Percentiles rank a stretch among this genome's conserved stretches.
These are phyloP conservation scores for Holocentrus rufus DNA, from an alignment of 2,797 vertebrate species.

Conservation along the genomic window DNA sequence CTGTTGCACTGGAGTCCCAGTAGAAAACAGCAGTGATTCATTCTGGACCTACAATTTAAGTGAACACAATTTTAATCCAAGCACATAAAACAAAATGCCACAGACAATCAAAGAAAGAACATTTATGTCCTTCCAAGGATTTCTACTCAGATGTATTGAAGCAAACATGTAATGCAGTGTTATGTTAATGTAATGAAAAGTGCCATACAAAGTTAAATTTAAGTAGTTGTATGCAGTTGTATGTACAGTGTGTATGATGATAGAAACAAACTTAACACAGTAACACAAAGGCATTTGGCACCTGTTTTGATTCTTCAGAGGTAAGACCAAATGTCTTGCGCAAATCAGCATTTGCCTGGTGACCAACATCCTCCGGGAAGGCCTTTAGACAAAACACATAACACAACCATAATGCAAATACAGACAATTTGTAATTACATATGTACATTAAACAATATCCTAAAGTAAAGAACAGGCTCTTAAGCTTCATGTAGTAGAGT, in stretches of 20 bases:
- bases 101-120: not conserved
- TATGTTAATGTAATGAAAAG: not conserved
- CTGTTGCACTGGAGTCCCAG: constrained; percentile 1
- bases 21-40: constrained; percentile 15
- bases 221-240: too few relatives aligned
- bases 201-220: too few relatives aligned
- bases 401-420: not conserved
- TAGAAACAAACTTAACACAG: too few relatives aligned
- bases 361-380: not conserved
- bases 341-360: not conserved
- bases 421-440: too few relatives aligned
- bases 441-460: too few relatives aligned
- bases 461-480: too few relatives aligned
- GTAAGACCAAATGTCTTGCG: not conserved
- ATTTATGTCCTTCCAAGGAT: too few relatives aligned
- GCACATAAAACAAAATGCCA: not conserved
- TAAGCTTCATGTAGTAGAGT: too few relatives aligned
- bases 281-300: constrained; percentile 5
- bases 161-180: too few relatives aligned
- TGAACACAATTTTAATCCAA: not conserved
- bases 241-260: too few relatives aligned
- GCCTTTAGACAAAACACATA: constrained; percentile 37
- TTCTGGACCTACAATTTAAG: constrained; percentile 13
- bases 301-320: constrained; percentile 24
- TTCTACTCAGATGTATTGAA: too few relatives aligned